Conservation (phyloP, 2,888 invertebrate genomes). For the Tubulanus polymorphus region DNA sequence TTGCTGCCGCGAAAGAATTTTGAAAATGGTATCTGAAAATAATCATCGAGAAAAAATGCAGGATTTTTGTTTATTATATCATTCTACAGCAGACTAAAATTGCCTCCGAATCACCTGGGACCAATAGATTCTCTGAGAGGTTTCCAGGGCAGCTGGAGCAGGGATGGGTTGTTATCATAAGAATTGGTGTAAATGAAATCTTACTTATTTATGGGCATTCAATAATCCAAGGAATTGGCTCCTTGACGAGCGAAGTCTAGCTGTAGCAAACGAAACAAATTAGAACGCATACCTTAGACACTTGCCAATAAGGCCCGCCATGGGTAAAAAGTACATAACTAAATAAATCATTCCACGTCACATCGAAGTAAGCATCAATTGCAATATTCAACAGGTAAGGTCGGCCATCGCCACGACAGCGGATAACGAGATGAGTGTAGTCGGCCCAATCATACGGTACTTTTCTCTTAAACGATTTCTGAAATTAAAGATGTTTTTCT, state of each 20-base stretch:
- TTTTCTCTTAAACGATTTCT: constrained; percentile 79
- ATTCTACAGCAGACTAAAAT: too few species aligned
- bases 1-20: constrained; percentile 80
- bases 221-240: too few species aligned
- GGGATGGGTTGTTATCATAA: too few species aligned
- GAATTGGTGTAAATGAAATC: too few species aligned
- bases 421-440: constrained; percentile 73
- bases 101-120: too few species aligned
- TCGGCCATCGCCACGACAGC: constrained; percentile 90
- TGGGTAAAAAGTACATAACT: constrained; percentile 84
- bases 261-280: not conserved
- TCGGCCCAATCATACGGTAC: constrained; percentile 68
- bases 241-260: too few species aligned
- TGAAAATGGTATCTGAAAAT: constrained; percentile 83
- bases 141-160: too few species aligned
- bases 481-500: constrained; percentile 11
- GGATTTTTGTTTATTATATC: too few species aligned
- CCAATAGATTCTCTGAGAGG: too few species aligned
- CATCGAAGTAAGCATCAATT: constrained; percentile 63
- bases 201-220: too few species aligned
- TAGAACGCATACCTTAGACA: constrained; percentile 68
- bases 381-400: constrained; percentile 76
- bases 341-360: constrained; percentile 85
- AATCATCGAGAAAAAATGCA: too few species aligned
- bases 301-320: constrained; percentile 99